Conservation (phyloP, 2,113 vertebrate species). For the Oreochromis aureus region DNA sequence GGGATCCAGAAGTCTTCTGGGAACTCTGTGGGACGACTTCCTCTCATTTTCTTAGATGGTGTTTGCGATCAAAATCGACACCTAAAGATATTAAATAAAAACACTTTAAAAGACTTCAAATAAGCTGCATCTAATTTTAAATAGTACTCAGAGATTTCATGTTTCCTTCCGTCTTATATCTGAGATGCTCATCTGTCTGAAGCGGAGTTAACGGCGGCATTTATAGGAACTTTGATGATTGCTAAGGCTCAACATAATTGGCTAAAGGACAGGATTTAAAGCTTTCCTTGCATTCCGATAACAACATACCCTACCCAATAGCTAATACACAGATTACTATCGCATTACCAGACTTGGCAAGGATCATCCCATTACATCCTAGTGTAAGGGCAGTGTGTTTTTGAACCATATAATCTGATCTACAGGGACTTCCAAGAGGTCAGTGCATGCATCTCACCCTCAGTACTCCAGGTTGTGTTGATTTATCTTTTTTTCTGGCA, state of each 20-base stretch:
- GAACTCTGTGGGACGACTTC: slow-evolving; percentile 34
- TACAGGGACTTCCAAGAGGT: neutral
- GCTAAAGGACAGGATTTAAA: slow-evolving; percentile 34
- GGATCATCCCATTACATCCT: slow-evolving; percentile 36
- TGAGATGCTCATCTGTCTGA: neutral
- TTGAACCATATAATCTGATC: slow-evolving; percentile 24
- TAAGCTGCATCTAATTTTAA: neutral
- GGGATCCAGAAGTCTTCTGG: slow-evolving; percentile 76
- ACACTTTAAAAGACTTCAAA: neutral
- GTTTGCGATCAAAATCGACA: neutral
- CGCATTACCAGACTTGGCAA: neutral
- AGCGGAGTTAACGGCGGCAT: neutral
- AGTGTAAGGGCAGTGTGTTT: neutral
- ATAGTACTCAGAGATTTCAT: neutral
- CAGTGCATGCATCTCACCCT: neutral
- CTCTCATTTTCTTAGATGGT: slow-evolving; percentile 52
- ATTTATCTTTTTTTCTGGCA: neutral
- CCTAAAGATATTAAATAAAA: neutral
- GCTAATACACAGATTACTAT: slow-evolving; percentile 8
- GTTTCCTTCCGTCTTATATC: neutral
- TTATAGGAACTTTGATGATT: slow-evolving; percentile 51
- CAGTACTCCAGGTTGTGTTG: neutral
- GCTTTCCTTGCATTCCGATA: slow-evolving; percentile 16
- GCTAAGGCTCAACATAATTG: slow-evolving; percentile 35
- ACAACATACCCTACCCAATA: neutral